Evolutionary conservation across 2,113 vertebrate species (phyloP).

Genomic region (Chaetops frenatus): DNA sequence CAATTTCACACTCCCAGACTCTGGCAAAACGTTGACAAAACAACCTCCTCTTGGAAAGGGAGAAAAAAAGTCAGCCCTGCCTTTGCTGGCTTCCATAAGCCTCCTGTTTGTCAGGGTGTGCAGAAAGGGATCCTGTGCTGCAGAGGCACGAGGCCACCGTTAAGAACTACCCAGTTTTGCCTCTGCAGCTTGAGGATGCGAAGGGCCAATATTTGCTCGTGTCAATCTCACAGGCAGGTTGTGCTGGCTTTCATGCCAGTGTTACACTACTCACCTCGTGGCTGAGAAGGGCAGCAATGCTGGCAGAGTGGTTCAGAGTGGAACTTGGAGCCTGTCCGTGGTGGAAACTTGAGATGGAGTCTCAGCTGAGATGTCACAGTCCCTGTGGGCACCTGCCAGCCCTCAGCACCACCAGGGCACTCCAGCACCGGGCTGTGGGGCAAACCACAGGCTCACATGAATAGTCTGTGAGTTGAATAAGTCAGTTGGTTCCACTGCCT

Average conservation of each 20-base stretch:
- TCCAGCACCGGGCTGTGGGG: accelerated
- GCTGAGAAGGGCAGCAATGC: background rate
- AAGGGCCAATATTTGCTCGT: background rate
- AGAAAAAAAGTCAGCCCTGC: background rate
- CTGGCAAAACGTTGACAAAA: constrained; percentile 34
- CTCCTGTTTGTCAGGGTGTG: background rate
- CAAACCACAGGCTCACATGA: accelerated
- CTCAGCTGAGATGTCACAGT: too few relatives aligned
- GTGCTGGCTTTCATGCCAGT: accelerated
- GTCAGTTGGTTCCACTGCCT: background rate
- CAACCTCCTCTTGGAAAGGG: background rate
- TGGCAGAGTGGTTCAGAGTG: accelerated
- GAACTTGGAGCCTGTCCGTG: too few relatives aligned
- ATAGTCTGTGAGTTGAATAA: accelerated
- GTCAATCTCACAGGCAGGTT: background rate
- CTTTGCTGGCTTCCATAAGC: background rate
- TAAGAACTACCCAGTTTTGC: background rate
- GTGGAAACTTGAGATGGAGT: accelerated
- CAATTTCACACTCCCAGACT: constrained; percentile 41
- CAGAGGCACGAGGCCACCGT: background rate
- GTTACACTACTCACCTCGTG: accelerated
- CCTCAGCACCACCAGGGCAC: background rate
- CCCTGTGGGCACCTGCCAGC: background rate
- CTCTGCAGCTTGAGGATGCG: background rate
- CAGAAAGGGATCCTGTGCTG: background rate